These are phyloP conservation scores for Nemotelus pantherinus DNA, from an alignment of 2,888 invertebrate species.

Conservation along the genomic window DNA sequence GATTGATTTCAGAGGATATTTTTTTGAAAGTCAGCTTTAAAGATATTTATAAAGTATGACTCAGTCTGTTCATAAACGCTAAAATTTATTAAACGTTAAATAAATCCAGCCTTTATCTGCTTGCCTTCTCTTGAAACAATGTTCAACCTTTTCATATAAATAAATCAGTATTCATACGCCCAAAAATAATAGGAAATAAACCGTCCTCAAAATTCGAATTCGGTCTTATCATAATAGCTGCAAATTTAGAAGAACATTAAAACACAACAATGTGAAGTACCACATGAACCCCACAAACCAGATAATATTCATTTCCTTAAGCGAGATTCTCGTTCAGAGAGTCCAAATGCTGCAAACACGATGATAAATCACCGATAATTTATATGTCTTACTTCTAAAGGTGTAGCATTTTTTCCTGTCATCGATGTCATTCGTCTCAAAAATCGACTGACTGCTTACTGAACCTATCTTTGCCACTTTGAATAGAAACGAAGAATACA, in stretches of 20 bases:
- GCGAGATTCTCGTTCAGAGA: background rate
- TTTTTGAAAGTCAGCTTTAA: too few relatives aligned
- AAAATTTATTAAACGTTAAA: too few relatives aligned
- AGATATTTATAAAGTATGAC: too few relatives aligned
- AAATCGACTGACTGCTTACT: conserved; percentile 12
- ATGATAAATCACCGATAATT: conserved; percentile 27
- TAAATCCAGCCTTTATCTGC: too few relatives aligned
- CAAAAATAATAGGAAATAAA: background rate
- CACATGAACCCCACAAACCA: conserved; percentile 6
- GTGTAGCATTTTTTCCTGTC: conserved; percentile 35
- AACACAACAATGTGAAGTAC: conserved; percentile 2
- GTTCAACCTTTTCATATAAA: too few relatives aligned
- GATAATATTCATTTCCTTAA: too few relatives aligned
- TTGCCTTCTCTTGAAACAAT: too few relatives aligned
- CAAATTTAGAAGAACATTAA: conserved; percentile 25
- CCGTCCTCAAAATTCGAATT: background rate
- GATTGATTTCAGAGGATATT: too few relatives aligned
- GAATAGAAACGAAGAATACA: too few relatives aligned
- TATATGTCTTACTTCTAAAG: conserved; percentile 39
- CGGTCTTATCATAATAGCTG: conserved; percentile 29
- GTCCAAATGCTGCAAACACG: background rate
- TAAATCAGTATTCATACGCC: too few relatives aligned
- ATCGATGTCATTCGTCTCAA: conserved; percentile 22
- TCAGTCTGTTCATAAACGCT: too few relatives aligned
- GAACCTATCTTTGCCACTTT: background rate